Conservation (phyloP, 2,797 vertebrate genomes). For the Saxicola maurus region DNA sequence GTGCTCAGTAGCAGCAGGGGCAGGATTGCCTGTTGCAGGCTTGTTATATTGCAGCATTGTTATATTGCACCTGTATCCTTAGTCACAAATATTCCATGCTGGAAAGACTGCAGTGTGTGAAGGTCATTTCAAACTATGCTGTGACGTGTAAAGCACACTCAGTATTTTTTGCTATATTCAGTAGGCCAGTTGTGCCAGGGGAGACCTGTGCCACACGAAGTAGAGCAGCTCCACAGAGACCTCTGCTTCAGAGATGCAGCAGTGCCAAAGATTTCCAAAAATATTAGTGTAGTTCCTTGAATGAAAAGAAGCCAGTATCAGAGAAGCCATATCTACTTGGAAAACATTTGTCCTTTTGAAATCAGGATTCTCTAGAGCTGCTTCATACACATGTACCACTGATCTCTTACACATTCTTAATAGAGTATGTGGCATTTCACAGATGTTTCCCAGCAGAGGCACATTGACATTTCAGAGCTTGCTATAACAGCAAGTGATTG, state of each 20-base stretch:
- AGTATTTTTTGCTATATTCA: background rate
- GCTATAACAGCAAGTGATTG: background rate
- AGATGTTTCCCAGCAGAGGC: background rate
- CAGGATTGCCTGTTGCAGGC: background rate
- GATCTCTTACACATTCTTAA: background rate
- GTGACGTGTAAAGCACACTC: background rate
- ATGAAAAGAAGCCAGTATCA: background rate
- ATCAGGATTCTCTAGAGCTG: background rate
- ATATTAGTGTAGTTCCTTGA: background rate
- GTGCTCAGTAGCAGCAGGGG: background rate
- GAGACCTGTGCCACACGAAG: background rate
- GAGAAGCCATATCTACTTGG: background rate
- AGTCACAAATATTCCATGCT: background rate
- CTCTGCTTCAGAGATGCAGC: background rate
- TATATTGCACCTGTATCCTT: background rate
- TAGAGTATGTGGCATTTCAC: background rate
- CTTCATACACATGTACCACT: background rate
- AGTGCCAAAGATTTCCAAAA: background rate
- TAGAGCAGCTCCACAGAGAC: conserved; percentile 7
- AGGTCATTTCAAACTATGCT: background rate
- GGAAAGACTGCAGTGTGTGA: background rate
- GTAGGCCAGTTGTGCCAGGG: background rate
- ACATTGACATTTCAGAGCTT: conserved; percentile 5
- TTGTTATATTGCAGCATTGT: background rate
- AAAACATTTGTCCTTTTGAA: background rate